Conservation (phyloP, 2,888 invertebrate species). For the Panorpa germanica region DNA sequence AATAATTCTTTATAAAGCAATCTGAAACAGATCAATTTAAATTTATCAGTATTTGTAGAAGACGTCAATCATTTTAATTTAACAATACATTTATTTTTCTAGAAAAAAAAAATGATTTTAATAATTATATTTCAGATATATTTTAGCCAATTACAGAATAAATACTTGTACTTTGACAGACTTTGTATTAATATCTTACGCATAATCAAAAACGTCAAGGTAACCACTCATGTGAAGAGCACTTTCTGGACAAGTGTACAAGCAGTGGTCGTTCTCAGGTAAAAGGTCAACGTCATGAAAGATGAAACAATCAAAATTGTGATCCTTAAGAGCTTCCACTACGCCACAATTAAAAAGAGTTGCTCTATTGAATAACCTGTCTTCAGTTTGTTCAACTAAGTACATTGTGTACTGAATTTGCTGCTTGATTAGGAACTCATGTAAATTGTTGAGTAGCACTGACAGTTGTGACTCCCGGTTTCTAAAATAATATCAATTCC, state of each 20-base stretch:
- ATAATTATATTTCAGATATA: too few relatives aligned
- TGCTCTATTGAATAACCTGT: constrained; percentile 68
- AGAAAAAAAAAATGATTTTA: too few relatives aligned
- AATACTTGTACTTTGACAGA: too few relatives aligned
- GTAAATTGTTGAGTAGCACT: constrained; percentile 80
- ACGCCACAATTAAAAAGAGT: constrained; percentile 95
- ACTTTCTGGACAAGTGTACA: constrained; percentile 81
- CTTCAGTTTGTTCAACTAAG: constrained; percentile 66
- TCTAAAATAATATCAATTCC: constrained; percentile 22
- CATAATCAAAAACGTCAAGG: constrained; percentile 65
- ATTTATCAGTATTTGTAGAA: constrained; percentile 2
- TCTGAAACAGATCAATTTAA: constrained; percentile 28
- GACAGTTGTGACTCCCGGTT: constrained; percentile 70
- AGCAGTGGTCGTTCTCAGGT: constrained; percentile 79
- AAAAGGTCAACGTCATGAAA: constrained; percentile 93
- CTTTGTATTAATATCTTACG: constrained; percentile 34
- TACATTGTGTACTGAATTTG: constrained; percentile 89
- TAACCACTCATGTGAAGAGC: constrained; percentile 89
- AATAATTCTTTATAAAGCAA: constrained; percentile 83
- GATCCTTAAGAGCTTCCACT: constrained; percentile 62
- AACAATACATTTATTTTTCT: too few relatives aligned
- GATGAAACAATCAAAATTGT: constrained; percentile 73
- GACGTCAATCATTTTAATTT: background rate
- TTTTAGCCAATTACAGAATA: too few relatives aligned
- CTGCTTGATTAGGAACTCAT: constrained; percentile 80